These are phyloP conservation scores for Pristionchus exspectatus DNA, from an alignment of 2,888 invertebrate genomes.

Conservation along the genomic window DNA sequence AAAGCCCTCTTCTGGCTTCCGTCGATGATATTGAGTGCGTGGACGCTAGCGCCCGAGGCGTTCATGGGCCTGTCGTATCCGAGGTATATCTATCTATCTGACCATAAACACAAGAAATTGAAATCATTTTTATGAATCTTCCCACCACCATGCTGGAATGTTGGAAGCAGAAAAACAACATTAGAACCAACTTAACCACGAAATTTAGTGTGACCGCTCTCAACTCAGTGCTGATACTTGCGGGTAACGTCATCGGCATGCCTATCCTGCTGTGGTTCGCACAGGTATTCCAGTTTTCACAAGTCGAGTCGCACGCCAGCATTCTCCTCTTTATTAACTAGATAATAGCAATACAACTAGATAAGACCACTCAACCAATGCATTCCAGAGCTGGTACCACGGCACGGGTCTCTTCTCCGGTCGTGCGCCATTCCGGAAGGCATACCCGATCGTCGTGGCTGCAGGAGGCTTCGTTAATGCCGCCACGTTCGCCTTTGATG, in stretches of 20 bases:
- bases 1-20: neutral
- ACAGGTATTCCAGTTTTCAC: too few relatives aligned
- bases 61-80: slow-evolving; percentile 4
- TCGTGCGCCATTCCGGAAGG: neutral
- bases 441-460: neutral
- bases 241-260: neutral
- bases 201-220: neutral
- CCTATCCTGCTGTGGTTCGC: neutral
- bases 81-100: neutral
- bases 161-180: neutral
- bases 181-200: too few relatives aligned
- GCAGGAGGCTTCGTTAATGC: neutral
- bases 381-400: neutral
- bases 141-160: neutral
- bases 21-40: neutral
- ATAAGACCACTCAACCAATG: too few relatives aligned
- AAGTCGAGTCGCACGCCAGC: too few relatives aligned
- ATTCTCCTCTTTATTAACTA: too few relatives aligned
- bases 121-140: neutral
- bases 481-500: neutral
- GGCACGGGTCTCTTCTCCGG: neutral
- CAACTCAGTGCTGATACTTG: neutral
- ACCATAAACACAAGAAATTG: neutral
- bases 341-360: too few relatives aligned
- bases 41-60: neutral